Conservation (phyloP, 2,113 vertebrate species). For the Bos taurus region ARS-UCD2.0 NC_037331.1:73913001-73913500, state of each 20-base stretch:
- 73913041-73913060: not conserved
- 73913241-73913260: not conserved
- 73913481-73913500: not conserved
- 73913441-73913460: not conserved
- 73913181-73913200: not conserved
- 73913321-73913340: not conserved
- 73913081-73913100: not conserved
- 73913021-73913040: not conserved
- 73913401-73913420: not conserved
- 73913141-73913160: not conserved
- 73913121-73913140: not conserved
- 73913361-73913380: not conserved
- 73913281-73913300: not conserved
- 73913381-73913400: not conserved
- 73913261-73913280: not conserved
- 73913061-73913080: not conserved
- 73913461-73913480: not conserved
- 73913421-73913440: not conserved
- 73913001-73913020: not conserved
- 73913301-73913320: not conserved
- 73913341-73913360: fast-evolving
- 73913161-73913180: not conserved
- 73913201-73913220: not conserved
- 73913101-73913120: not conserved
- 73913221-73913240: not conserved